Base-by-base conservation (phyloP, 2,113 vertebrate species). In the Erpornis zantholeuca region DNA sequence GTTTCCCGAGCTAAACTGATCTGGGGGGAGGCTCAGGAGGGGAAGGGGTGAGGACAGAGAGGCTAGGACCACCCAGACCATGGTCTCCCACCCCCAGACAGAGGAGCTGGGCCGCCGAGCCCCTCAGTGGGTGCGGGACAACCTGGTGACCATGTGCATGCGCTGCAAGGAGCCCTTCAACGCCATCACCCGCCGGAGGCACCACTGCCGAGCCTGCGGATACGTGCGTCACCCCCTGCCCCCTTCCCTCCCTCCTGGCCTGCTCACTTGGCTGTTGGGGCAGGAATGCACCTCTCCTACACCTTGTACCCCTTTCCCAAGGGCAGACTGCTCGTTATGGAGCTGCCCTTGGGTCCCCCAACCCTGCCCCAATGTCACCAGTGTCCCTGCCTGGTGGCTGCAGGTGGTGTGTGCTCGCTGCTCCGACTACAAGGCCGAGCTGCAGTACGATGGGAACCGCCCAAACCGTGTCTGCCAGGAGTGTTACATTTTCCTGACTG, bases 91-190 rank as follows among this genome's bases (percentile, higher is more conserved):
- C 19, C 29, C 20, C 9, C 86, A 97, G 94, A 81, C 92, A 1
- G 93, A 98, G 78, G 96, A 98, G 88, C 96, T 98, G 96, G 98
- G 98, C 45, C 95, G 92, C 29, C 94, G 98, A 33, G 98, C 98
- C 0, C 98, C 98, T 0, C 98, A 97, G 95, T 98, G 98, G 98
- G 92, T 98, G 47, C 95, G 98, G 36, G 98, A 98, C 97, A 98
- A 97, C 56, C 97, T 98, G 97, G 98, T 98, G 89, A 98, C 97
- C 84, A 98, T 98, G 98, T 98, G 98, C 90, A 98, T 98, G 98
- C 97, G 98, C 86, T 98, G 98, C 92, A 96, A 79, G 94, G 98
- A 98, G 56, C 97, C 98, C 63, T 98, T 98, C 98, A 98, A 97
- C 0, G 93, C 98, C 69, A 89, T 98, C 92, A 95, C 23, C 1